Base-by-base conservation (phyloP, 2,888 invertebrate genomes). In the Chaitophorus viminalis region DNA sequence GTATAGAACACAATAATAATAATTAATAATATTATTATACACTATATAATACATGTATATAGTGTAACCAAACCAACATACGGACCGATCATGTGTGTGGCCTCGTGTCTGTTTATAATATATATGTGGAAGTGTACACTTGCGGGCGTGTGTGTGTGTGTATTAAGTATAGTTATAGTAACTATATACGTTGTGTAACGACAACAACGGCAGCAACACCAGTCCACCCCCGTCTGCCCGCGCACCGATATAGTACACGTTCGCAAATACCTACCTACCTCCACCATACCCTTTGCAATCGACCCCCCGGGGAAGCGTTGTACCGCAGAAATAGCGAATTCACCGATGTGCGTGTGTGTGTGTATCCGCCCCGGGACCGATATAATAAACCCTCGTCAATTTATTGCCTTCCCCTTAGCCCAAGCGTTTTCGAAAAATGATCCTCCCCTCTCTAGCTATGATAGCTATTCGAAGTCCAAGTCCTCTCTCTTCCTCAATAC, bases 311-410 rank as follows among this genome's bases (percentile, higher is more conserved):
- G 65, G n/a, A 65, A 65, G 65, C 65, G 6, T 65, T 65, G 11
- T 8, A 8, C 18, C 6, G 21, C 29, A 21, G 18, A 31, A 31
- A 54, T 31, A 18, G 33, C 8, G 9, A 52, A 33, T 60, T 60
- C 36, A 65, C n/a, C 65, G 65, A 29, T 33, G n/a, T 8, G 46
- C 11, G 46, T 21, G 25, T 21, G 60, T 25, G 25, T 60, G 6
- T 21, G 60, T 60, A 60, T 6, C 17, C 18, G 18, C 29, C 6
- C 18, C 18, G 65, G 65, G 29, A 79, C 65, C 79, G 29, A 79
- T 68, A 79, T 65, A n/a, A 54, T 36, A 54, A 79, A 65, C 36
- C 54, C n/a, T 65, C 18, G 9, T 29, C 36, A 79, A 79, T 79
- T 79, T 79, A 79, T 79, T 39, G 29, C 79, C 65, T 29, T 65